Evolutionary conservation across 92 coral and sea anemone species (phyloP).

Genomic region (Zoanthus gigantus): DNA sequence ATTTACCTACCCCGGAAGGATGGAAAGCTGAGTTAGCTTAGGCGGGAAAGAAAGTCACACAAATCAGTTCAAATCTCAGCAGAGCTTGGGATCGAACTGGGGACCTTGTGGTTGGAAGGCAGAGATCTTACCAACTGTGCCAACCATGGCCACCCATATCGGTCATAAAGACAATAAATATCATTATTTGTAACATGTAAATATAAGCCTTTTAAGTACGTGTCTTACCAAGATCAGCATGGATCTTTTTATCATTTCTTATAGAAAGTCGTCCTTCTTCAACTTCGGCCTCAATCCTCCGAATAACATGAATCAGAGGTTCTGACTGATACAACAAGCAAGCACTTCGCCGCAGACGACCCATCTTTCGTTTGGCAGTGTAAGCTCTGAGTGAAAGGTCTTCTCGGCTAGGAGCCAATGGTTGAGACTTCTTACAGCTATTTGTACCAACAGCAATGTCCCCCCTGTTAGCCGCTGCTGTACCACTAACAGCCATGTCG

Average conservation of each 20-base stretch:
- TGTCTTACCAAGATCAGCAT: constrained; percentile 93
- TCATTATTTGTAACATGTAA: too few relatives aligned
- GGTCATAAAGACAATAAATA: too few relatives aligned
- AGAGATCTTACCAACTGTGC: too few relatives aligned
- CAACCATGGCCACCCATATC: too few relatives aligned
- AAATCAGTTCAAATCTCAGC: too few relatives aligned
- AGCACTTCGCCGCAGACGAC: constrained; percentile 90
- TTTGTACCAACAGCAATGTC: constrained; percentile 59
- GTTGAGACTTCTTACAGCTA: constrained; percentile 72
- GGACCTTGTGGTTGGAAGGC: too few relatives aligned
- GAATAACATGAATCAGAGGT: constrained; percentile 78
- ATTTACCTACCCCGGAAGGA: too few relatives aligned
- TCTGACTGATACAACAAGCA: constrained; percentile 94
- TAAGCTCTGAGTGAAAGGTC: constrained; percentile 89
- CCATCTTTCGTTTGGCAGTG: constrained; percentile 96
- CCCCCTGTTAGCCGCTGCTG: neutral
- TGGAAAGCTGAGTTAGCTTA: too few relatives aligned
- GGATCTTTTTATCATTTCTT: constrained; percentile 89
- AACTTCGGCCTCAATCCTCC: constrained; percentile 90
- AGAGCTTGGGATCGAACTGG: too few relatives aligned
- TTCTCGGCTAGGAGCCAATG: constrained; percentile 93
- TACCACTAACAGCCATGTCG: constrained; percentile 21
- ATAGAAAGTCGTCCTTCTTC: constrained; percentile 88
- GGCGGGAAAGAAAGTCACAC: too few relatives aligned
- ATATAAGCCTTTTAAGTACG: too few relatives aligned